Conservation (phyloP, 2,797 vertebrate species). For the Syndactyla subalaris region DNA sequence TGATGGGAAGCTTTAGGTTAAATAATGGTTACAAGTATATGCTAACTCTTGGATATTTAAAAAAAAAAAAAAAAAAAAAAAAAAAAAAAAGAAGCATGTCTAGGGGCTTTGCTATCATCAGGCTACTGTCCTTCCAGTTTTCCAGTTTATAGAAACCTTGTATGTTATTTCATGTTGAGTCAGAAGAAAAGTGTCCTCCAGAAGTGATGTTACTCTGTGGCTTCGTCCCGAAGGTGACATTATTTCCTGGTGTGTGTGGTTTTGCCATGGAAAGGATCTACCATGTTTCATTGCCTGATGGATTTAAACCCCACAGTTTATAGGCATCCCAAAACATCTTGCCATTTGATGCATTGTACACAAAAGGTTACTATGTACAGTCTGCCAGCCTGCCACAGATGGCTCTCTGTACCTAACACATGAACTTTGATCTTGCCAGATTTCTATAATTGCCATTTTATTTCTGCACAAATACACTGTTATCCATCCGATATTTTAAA, state of each 20-base stretch:
- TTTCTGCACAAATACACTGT: conserved; percentile 43
- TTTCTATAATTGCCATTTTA: conserved; percentile 39
- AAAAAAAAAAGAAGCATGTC: accelerated
- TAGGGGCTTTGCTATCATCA: neutral
- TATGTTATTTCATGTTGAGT: neutral
- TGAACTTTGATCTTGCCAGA: neutral
- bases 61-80: neutral
- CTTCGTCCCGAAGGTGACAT: neutral
- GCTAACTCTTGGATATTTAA: accelerated
- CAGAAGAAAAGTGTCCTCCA: neutral
- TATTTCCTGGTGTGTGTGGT: neutral
- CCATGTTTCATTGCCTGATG: neutral
- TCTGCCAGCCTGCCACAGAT: neutral
- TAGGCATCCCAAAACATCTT: neutral
- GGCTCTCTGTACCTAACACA: neutral
- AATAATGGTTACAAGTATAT: neutral
- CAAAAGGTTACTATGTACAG: neutral
- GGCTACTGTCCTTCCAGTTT: neutral
- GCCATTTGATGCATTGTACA: neutral
- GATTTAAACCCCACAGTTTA: neutral
- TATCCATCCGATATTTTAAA: neutral
- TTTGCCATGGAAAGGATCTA: neutral
- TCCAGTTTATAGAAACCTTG: neutral
- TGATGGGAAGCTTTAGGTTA: neutral
- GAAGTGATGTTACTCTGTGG: neutral